Percentiles rank a stretch among this genome's conserved stretches.
phyloP scores from a whole-genome alignment of 1,140 invertebrate species.

The Paraescarpia echinospica region DNA sequence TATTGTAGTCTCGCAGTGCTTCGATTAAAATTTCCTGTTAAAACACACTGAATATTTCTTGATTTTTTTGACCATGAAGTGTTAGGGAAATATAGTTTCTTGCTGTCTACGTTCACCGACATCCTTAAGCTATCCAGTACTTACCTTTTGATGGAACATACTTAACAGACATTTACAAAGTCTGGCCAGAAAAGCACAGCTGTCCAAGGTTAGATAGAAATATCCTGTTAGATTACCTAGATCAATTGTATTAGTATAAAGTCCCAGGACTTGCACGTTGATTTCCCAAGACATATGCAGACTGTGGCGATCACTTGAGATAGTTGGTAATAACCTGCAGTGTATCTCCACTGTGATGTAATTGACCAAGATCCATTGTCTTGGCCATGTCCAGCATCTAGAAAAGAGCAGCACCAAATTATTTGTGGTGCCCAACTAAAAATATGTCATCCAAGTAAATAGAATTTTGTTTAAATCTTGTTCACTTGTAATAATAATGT shows the following conservation, averaged over 20 bases:
- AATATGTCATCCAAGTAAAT: too few relatives aligned
- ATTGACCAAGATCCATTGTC: background rate
- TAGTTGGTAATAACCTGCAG: background rate
- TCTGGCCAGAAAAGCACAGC: background rate
- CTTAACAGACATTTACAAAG: background rate
- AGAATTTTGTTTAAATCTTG: too few relatives aligned
- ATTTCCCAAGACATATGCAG: background rate
- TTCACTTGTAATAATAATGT: too few relatives aligned
- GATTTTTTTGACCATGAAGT: background rate
- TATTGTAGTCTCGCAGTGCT: background rate
- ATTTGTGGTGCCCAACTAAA: background rate
- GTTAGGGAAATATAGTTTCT: background rate
- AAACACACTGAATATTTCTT: background rate
- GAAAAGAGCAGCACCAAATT: background rate
- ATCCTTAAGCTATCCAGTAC: background rate
- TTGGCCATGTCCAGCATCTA: background rate
- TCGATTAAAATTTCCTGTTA: background rate
- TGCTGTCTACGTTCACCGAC: background rate
- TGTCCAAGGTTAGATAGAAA: background rate
- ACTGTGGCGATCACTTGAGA: background rate
- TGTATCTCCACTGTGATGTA: background rate
- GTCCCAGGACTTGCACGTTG: background rate
- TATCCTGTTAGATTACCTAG: background rate
- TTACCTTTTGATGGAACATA: background rate
- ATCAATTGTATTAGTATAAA: background rate